phyloP scores from a whole-genome alignment of 2,888 invertebrate species.

The Cephus sareptanus region DNA sequence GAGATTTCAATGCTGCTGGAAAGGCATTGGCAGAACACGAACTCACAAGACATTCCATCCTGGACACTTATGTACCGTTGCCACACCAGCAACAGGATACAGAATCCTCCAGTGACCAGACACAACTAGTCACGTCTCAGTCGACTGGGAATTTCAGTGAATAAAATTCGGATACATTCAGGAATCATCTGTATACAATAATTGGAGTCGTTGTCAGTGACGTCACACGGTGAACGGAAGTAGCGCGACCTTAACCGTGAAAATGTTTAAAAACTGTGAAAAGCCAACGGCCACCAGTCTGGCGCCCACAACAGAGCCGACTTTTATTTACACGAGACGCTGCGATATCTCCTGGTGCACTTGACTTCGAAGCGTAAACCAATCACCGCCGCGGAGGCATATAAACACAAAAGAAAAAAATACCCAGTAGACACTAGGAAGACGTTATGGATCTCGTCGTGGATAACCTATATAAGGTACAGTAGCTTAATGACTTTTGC shows the following conservation, averaged over 20 bases:
- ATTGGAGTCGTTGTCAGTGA: neutral
- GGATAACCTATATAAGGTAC: neutral
- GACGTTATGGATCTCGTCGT: slow-evolving; percentile 15
- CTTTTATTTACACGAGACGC: neutral
- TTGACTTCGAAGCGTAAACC: slow-evolving; percentile 15
- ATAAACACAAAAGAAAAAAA: slow-evolving; percentile 25
- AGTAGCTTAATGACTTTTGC: neutral
- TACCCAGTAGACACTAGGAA: slow-evolving; percentile 10
- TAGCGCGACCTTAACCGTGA: neutral
- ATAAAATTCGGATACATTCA: neutral
- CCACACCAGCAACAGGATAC: neutral
- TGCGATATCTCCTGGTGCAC: neutral
- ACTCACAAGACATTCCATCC: neutral
- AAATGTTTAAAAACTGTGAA: neutral
- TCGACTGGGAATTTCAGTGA: neutral
- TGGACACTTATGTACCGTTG: neutral
- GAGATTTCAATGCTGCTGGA: slow-evolving; percentile 1
- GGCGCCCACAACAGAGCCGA: neutral
- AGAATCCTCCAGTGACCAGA: neutral
- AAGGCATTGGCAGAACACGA: neutral
- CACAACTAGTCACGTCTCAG: neutral
- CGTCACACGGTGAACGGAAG: neutral
- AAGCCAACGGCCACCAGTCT: neutral
- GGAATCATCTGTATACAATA: neutral
- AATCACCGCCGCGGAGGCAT: slow-evolving; percentile 36